Percentiles rank a stretch among this genome's conserved stretches.
These are phyloP conservation scores for Heterodera schachtii DNA, from an alignment of 1,140 invertebrate genomes.

Conservation along the genomic window DNA sequence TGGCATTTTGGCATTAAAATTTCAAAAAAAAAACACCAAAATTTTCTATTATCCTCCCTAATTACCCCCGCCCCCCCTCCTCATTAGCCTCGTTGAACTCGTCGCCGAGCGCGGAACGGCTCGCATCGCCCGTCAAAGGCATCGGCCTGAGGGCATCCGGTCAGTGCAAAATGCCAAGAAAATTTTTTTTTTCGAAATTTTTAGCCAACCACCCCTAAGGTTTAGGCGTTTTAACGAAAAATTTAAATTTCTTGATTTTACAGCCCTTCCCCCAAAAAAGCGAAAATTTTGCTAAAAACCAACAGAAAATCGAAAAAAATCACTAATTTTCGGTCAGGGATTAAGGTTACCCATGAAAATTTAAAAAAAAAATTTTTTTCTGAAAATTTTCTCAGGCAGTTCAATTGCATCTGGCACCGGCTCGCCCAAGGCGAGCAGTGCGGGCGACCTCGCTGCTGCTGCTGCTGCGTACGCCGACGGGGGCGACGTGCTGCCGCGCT, in stretches of 20 bases:
- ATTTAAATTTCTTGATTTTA: background rate
- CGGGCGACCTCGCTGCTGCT: too few species aligned
- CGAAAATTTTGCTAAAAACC: background rate
- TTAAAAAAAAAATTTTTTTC: too few species aligned
- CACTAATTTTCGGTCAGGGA: background rate
- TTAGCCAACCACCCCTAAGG: too few species aligned
- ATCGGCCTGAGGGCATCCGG: background rate
- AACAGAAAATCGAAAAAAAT: background rate
- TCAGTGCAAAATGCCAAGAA: background rate
- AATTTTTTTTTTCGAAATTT: too few species aligned
- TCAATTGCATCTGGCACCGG: too few species aligned
- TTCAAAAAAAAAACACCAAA: background rate
- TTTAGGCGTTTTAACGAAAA: too few species aligned
- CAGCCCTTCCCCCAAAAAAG: background rate
- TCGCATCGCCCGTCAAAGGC: background rate
- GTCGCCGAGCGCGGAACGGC: constrained; percentile 3
- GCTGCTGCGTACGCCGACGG: too few species aligned
- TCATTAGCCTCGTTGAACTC: background rate
- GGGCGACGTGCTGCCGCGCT: background rate
- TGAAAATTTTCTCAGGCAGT: background rate
- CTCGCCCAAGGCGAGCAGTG: background rate
- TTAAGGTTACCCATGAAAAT: too few species aligned
- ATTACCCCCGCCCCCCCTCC: background rate
- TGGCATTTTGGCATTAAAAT: background rate
- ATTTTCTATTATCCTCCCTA: background rate